Conservation (phyloP, 2,888 invertebrate genomes). For the Nomada goodeniana region DNA sequence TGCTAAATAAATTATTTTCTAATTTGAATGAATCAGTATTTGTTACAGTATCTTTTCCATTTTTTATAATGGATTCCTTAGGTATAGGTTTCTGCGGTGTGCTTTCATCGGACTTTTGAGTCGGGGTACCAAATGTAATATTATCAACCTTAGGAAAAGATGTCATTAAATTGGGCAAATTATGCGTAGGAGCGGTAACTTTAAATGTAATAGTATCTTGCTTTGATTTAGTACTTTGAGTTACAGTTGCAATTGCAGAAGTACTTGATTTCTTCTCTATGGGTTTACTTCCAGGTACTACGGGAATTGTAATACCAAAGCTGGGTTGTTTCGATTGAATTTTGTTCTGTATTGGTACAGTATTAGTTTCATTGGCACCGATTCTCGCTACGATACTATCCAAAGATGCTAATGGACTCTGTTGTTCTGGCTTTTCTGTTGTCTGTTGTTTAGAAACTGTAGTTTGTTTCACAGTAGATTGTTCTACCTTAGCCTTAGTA, state of each 20-base stretch:
- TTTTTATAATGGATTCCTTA: conserved; percentile 45
- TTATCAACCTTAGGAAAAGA: conserved; percentile 62
- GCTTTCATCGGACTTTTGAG: conserved; percentile 59
- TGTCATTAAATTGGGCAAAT: conserved; percentile 34
- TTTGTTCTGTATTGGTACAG: conserved; percentile 37
- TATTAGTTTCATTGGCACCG: conserved; percentile 60
- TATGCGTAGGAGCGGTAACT: conserved; percentile 24
- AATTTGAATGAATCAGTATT: conserved; percentile 37
- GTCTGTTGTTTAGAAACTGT: conserved; percentile 29
- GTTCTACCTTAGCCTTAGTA: conserved; percentile 62
- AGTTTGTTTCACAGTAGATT: conserved; percentile 48
- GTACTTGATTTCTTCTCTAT: conserved; percentile 59
- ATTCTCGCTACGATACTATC: conserved; percentile 81
- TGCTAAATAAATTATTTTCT: conserved; percentile 50
- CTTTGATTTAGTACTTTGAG: conserved; percentile 59
- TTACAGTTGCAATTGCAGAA: conserved; percentile 6
- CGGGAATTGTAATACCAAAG: conserved; percentile 39
- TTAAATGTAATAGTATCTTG: conserved; percentile 54
- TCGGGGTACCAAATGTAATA: conserved; percentile 62
- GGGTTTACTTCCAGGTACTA: conserved; percentile 56
- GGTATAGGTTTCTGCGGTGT: conserved; percentile 26
- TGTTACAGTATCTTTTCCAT: conserved; percentile 41
- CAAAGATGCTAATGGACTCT: conserved; percentile 79
- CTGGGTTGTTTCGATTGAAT: conserved; percentile 54
- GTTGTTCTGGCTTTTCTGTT: conserved; percentile 58